Evolutionary conservation across 2,888 invertebrate genomes (phyloP).

Genomic region (Dynastes maya): DNA sequence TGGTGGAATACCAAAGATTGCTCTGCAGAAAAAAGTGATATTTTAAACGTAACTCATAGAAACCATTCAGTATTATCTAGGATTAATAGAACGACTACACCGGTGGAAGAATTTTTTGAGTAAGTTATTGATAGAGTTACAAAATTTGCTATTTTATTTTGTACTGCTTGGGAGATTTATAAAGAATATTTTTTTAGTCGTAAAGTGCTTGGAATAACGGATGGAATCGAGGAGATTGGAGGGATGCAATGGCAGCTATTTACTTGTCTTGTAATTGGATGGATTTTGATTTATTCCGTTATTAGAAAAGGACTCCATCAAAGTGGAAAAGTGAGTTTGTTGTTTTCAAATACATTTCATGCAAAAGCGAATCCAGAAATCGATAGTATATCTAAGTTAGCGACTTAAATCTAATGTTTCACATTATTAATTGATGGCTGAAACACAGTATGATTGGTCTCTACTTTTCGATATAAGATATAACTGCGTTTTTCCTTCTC

Average conservation of each 20-base stretch:
- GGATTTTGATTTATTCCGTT: conserved; percentile 80
- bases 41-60: conserved; percentile 32
- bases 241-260: conserved; percentile 80
- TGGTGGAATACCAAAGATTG: conserved; percentile 79
- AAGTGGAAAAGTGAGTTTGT: conserved; percentile 78
- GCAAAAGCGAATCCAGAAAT: neutral
- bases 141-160: conserved; percentile 14
- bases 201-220: conserved; percentile 76
- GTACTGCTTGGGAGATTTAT: neutral
- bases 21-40: conserved; percentile 61
- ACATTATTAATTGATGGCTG: too few relatives aligned
- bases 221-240: conserved; percentile 77
- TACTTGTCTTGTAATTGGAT: conserved; percentile 77
- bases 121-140: conserved; percentile 65
- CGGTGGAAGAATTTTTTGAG: conserved; percentile 77
- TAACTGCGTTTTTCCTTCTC: neutral
- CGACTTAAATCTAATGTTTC: too few relatives aligned
- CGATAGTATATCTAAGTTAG: neutral
- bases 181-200: conserved; percentile 67
- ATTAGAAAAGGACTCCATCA: conserved; percentile 83
- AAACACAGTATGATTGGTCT: neutral
- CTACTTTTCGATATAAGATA: neutral
- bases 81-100: conserved; percentile 65
- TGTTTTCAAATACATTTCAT: neutral
- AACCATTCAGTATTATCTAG: conserved; percentile 42